Base-by-base conservation (phyloP, 1,140 invertebrate genomes). In the Drosophila arizonae region DNA sequence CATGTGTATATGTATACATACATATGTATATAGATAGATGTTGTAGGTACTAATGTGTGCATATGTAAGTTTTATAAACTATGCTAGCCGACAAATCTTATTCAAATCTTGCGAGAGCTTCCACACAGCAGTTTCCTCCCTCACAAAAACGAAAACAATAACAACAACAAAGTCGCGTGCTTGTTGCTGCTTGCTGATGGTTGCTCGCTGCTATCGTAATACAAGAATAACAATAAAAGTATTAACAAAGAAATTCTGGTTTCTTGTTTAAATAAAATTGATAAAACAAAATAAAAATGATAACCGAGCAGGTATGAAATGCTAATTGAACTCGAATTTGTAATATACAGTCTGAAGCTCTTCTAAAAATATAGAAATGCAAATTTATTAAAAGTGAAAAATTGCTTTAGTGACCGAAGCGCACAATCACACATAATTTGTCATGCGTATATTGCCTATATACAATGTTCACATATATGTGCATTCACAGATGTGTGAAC, bases 1-100 rank as follows among this genome's bases (percentile, higher is more conserved):
- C 50, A 58, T 46, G 26, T 54, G 62, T 68, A 63, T 52, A 61
- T 30, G 62, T 45, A 64, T 67, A 41, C 13, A 46, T 55, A n/a
- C n/a, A 58, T n/a, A n/a, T 26, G n/a, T 33, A 51, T 11, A 50
- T 33, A 39, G 56, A 41, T 55, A 58, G n/a, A 60, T 26, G 15
- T 46, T 63, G 15, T 46, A 8, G 43, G 15, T 8, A 45, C 54
- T 15, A 15, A 21, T 63, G 50, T 69, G 24, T 54, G 8, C 33
- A 24, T 24, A 24, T 24, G 33, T 15, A 62, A 56, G 67, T 56
- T 51, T 36, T 33, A 26, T 45, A 67, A 52, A 28, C 26, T 52
- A 26, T 39, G 15, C 39, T 51, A 43, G 15, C 41, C 17, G 36
- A 36, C n/a, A 48, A 65, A 52, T 72, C 69, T 58, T 58, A 46